Evolutionary conservation across 2,888 invertebrate species (phyloP), one percentile per base, ranked within the genome.

Genomic region (Ceriagrion tenellum): DNA sequence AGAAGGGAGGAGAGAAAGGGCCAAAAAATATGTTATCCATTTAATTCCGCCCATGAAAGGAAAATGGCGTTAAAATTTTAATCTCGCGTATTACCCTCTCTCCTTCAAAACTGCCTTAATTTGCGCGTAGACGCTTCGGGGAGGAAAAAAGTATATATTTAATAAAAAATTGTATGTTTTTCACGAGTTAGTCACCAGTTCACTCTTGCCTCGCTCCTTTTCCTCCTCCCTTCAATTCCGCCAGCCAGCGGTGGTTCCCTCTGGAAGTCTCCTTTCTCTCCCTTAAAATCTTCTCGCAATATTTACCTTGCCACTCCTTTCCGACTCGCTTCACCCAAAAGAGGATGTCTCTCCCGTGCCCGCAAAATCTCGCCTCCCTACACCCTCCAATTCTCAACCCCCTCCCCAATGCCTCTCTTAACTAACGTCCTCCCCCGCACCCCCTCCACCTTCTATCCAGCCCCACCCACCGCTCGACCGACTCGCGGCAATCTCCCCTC

Each of bases 21-120:
- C 23, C 26, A 26, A 26, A 69, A 69, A 69, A 69, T 26, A 69
- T 69, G 8, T 26, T n/a, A 69, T 69, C 69, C 69, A 69, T 69
- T 35, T 12, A 35, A 81, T 35, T 81, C 18, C 81, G 8, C 13
- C 35, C 26, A 47, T 40, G 63, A 93, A 63, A 47, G 35, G 40
- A 63, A 69, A 93, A 93, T 63, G 56, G 30, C 91, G 63, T 59
- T 35, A 59, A 23, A 91, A 40, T 91, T 91, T 91, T 91, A 91
- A 91, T 91, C 91, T 63, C 91, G 35, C 23, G 59, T 63, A 69
- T 93, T 69, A 47, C 74, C n/a, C n/a, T 55, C 81, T 81, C 81
- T n/a, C n/a, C n/a, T 35, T 81, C 16, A 47, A 47, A 93, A 26
- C 93, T 35, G 35, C 91, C 35, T 91, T 91, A 91, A 91, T 91